Percentiles rank a stretch among this genome's conserved stretches.
phyloP scores from a whole-genome alignment of 2,113 vertebrate genomes.

The Salminus brasiliensis region DNA sequence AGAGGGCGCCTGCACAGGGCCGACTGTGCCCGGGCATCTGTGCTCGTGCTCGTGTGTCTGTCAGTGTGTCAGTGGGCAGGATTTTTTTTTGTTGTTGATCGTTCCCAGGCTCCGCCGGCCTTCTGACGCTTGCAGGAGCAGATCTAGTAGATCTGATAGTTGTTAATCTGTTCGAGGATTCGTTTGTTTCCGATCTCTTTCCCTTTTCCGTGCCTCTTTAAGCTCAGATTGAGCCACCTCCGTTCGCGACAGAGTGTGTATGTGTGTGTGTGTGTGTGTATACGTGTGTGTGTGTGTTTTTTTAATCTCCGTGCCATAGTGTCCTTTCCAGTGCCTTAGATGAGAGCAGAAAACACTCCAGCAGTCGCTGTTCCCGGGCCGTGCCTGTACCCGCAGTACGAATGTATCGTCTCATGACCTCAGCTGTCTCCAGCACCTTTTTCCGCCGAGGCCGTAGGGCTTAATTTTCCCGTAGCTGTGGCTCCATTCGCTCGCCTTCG shows the following conservation, averaged over 20 bases:
- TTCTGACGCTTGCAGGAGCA: background rate
- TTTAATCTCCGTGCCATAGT: constrained; percentile 14
- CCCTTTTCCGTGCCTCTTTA: constrained; percentile 66
- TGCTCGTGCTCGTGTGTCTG: background rate
- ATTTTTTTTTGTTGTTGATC: background rate
- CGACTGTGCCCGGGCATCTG: background rate
- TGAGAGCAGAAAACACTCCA: constrained; percentile 50
- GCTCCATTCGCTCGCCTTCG: constrained; percentile 58
- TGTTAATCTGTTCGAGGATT: constrained; percentile 5
- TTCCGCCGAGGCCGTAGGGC: constrained; percentile 53
- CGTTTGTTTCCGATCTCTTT: background rate
- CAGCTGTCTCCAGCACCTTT: constrained; percentile 73
- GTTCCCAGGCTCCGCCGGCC: background rate
- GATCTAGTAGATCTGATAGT: constrained; percentile 27
- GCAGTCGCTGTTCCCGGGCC: constrained; percentile 59
- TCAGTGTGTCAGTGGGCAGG: background rate
- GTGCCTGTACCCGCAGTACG: constrained; percentile 76
- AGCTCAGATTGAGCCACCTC: constrained; percentile 61
- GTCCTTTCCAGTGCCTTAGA: constrained; percentile 79
- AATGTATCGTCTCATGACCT: constrained; percentile 78
- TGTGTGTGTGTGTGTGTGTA: constrained; percentile 56
- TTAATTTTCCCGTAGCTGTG: constrained; percentile 61
- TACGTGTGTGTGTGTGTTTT: too few species aligned
- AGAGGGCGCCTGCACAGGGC: background rate
- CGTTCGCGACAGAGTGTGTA: too few species aligned